Evolutionary conservation across 2,888 invertebrate species (phyloP).

Genomic region (Acleris holmiana): DNA sequence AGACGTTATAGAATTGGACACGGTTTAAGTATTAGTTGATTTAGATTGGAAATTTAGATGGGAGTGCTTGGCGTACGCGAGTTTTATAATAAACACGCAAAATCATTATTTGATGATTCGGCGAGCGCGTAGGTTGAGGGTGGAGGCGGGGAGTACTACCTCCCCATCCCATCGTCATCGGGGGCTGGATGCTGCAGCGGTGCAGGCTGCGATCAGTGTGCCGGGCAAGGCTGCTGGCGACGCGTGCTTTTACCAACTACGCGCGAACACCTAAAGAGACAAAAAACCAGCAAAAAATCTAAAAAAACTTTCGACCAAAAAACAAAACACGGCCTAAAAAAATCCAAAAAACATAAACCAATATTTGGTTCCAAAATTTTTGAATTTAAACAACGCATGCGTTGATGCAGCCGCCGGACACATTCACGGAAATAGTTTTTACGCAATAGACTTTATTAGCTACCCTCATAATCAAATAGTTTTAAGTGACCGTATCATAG

Average conservation of each 20-base stretch:
- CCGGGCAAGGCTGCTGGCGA: conserved; percentile 77
- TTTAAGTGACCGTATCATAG: conserved; percentile 79
- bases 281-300: conserved; percentile 48
- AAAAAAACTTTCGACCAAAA: conserved; percentile 53
- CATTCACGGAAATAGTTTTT: conserved; percentile 79
- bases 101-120: conserved; percentile 84
- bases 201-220: conserved; percentile 77
- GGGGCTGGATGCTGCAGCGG: conserved; percentile 69
- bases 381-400: conserved; percentile 73
- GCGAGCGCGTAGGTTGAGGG: conserved; percentile 72
- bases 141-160: conserved; percentile 52
- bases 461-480: conserved; percentile 79
- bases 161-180: conserved; percentile 59
- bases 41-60: conserved; percentile 41
- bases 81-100: conserved; percentile 80
- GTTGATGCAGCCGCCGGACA: conserved; percentile 77
- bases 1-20: conserved; percentile 11
- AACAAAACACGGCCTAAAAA: conserved; percentile 60
- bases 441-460: conserved; percentile 80
- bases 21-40: conserved; percentile 7
- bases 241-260: conserved; percentile 82
- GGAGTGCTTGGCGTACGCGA: conserved; percentile 33
- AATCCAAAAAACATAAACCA: conserved; percentile 65
- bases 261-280: conserved; percentile 68
- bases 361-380: conserved; percentile 63